Conservation (phyloP, 1,140 invertebrate genomes). For the Rhyacophila brunnea region DNA sequence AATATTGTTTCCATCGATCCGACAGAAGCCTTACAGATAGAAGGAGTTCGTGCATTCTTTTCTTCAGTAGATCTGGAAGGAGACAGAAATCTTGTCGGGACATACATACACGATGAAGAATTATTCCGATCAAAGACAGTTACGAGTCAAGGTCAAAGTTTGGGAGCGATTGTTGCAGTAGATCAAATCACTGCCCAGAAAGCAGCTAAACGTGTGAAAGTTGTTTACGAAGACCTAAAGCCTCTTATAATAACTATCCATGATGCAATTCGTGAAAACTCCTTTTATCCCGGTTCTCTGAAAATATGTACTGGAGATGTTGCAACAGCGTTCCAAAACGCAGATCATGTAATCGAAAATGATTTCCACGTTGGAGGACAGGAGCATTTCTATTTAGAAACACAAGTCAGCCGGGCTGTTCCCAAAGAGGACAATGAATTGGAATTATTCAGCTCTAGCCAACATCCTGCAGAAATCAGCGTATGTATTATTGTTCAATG, state of each 20-base stretch:
- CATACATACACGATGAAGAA: constrained; percentile 75
- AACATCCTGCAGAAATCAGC: constrained; percentile 77
- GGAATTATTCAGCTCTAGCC: constrained; percentile 84
- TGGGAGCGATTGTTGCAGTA: constrained; percentile 75
- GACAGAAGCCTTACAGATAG: constrained; percentile 64
- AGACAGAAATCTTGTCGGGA: constrained; percentile 63
- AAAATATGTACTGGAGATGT: constrained; percentile 66
- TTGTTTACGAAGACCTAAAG: constrained; percentile 72
- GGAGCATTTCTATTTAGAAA: constrained; percentile 94
- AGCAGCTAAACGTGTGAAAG: constrained; percentile 70
- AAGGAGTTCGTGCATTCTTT: constrained; percentile 75
- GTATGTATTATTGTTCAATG: constrained; percentile 36
- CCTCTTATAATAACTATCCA: constrained; percentile 83
- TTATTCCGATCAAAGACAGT: constrained; percentile 71
- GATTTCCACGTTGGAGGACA: constrained; percentile 84
- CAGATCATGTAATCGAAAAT: constrained; percentile 68
- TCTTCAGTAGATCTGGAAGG: constrained; percentile 68
- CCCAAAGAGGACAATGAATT: constrained; percentile 79
- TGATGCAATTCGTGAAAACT: constrained; percentile 75
- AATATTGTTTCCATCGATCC: constrained; percentile 75
- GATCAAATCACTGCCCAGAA: constrained; percentile 71
- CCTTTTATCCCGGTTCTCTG: constrained; percentile 61
- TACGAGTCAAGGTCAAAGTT: constrained; percentile 71
- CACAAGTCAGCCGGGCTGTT: constrained; percentile 74
- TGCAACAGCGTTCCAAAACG: constrained; percentile 61